Evolutionary conservation across 2,113 vertebrate species (phyloP), one percentile per base, ranked within the genome.

Genomic region (Pygoscelis antarcticus): DNA sequence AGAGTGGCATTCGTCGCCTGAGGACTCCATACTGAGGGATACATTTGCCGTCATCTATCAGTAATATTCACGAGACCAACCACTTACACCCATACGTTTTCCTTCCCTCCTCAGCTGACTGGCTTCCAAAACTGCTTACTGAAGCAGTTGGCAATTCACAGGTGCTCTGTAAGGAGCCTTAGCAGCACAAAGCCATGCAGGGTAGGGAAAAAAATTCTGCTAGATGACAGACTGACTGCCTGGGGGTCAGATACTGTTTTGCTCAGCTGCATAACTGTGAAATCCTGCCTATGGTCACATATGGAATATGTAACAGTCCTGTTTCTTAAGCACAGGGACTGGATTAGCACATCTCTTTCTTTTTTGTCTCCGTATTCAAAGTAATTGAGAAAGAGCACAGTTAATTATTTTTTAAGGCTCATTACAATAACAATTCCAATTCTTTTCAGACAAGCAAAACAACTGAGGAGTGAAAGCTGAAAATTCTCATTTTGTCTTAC

Each of bases 331-430:
- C 27, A 36, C 57, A 54, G 26, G 19, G 8, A 12, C 58, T 64
- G 44, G 21, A 75, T 57, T 71, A 65, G 52, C 14, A 34, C 36
- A 57, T 69, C 49, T 34, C 23, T 66, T 19, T 66, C 27, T 20
- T 69, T 62, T 82, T 55, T 52, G 19, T 84, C 54, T 87, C 36
- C 4, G 2, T 51, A 70, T 55, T 94, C 85, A 83, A 55, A 94
- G 71, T 54, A 86, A 58, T n/a, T 3, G 11, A 80, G 54, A 86
- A 83, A 5, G 6, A 90, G 44, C 61, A 88, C 38, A 85, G 74
- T 72, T 94, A 91, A 91, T 87, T 79, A 89, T 91, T 94, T 93
- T 83, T 94, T 70, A 91, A 83, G n/a, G 47, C 82, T 96, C 62
- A 83, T 94, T 94, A 81, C 51, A 91, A 85, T 69, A 91, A 70